Conservation (phyloP, 2,797 vertebrate genomes). For the Myotis myotis region DNA sequence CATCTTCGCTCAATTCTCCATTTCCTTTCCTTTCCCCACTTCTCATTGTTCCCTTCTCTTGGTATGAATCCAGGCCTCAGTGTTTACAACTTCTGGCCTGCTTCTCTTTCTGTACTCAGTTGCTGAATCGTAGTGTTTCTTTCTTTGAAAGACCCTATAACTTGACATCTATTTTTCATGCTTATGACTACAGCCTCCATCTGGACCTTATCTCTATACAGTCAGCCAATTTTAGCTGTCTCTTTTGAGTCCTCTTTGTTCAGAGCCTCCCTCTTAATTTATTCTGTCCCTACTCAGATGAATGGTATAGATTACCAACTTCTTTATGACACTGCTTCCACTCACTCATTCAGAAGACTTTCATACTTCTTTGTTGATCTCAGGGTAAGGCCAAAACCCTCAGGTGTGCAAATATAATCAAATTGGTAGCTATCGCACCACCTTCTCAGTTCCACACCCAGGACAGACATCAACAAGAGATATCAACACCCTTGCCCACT, state of each 20-base stretch:
- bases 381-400: neutral
- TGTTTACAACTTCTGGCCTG: neutral
- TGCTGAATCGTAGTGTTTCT: neutral
- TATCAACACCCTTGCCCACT: neutral
- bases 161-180: neutral
- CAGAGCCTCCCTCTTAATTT: neutral
- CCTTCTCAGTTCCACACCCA: neutral
- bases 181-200: neutral
- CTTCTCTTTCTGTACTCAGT: neutral
- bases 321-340: neutral
- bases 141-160: neutral
- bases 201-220: neutral
- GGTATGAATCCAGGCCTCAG: neutral
- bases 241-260: neutral
- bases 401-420: neutral
- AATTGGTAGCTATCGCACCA: neutral
- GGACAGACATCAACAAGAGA: neutral
- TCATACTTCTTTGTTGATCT: neutral
- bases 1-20: neutral
- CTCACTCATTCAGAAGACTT: neutral
- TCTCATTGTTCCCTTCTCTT: neutral
- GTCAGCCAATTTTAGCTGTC: neutral
- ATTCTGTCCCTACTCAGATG: neutral
- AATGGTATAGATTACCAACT: neutral
- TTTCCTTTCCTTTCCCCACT: neutral